These are phyloP conservation scores for Arenaria interpres DNA, from an alignment of 2,113 vertebrate genomes.

Conservation along the genomic window DNA sequence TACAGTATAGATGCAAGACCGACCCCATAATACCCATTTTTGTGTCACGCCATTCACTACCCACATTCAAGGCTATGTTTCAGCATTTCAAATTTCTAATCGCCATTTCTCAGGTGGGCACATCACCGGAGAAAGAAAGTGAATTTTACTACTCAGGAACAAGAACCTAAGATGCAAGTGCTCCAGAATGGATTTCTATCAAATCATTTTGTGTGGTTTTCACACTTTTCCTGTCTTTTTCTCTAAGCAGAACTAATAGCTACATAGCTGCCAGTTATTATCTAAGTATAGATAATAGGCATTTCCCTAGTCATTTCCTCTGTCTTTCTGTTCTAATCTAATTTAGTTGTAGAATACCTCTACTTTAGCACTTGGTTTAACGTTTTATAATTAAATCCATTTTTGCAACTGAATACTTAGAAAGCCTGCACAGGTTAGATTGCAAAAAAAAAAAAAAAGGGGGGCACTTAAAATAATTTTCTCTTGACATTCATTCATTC, in stretches of 20 bases:
- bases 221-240: not conserved
- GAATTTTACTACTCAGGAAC: not conserved
- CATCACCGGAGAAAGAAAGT: not conserved
- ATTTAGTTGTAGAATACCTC: not conserved
- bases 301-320: not conserved
- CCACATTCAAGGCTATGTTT: not conserved
- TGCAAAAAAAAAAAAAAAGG: not conserved
- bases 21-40: not conserved
- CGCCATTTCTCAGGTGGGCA: not conserved
- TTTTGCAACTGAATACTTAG: not conserved
- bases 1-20: not conserved
- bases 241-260: not conserved
- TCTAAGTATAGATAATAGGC: not conserved
- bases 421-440: not conserved
- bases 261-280: not conserved
- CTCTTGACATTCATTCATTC: not conserved
- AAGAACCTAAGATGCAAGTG: not conserved
- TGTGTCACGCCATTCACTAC: not conserved
- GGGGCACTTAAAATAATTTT: not conserved
- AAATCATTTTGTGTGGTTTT: not conserved
- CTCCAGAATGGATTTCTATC: not conserved
- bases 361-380: not conserved
- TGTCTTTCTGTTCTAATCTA: not conserved
- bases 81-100: not conserved
- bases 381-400: conserved; percentile 16